Conservation (phyloP, 2,797 vertebrate genomes). For the Micromesistius poutassou region DNA sequence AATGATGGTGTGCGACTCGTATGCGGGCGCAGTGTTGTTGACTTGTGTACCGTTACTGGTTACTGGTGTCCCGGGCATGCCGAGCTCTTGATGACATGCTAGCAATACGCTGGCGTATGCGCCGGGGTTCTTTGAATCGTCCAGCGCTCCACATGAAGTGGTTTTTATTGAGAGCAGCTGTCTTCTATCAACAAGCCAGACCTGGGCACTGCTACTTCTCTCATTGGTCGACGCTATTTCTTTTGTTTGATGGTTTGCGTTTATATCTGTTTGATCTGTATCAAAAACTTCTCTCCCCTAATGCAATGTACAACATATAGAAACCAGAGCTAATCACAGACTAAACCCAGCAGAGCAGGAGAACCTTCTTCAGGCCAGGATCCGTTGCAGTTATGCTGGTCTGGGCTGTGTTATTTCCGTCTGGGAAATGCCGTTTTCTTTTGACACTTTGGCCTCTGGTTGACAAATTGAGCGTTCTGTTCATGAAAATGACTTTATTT, state of each 20-base stretch:
- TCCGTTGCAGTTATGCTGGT: not conserved
- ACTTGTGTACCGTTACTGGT: not conserved
- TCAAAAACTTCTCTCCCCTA: not conserved
- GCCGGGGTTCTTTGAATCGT: not conserved
- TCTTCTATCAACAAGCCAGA: not conserved
- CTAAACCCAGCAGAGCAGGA: not conserved
- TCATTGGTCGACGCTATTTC: not conserved
- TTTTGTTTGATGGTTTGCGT: not conserved
- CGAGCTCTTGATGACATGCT: not conserved
- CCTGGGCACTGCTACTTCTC: not conserved
- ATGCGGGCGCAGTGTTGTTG: not conserved
- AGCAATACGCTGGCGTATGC: not conserved
- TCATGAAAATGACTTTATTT: not conserved
- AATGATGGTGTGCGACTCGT: too few species aligned
- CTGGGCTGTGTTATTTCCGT: not conserved
- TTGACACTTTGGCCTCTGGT: not conserved
- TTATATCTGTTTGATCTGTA: not conserved
- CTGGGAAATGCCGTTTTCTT: not conserved
- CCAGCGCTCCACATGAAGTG: not conserved
- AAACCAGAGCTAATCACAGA: not conserved
- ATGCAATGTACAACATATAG: not conserved
- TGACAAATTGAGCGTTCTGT: not conserved
- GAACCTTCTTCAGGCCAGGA: not conserved
- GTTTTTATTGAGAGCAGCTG: not conserved
- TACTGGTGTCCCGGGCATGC: not conserved